Conservation (phyloP, 1,140 invertebrate species). For the Leucophenga varia region DNA sequence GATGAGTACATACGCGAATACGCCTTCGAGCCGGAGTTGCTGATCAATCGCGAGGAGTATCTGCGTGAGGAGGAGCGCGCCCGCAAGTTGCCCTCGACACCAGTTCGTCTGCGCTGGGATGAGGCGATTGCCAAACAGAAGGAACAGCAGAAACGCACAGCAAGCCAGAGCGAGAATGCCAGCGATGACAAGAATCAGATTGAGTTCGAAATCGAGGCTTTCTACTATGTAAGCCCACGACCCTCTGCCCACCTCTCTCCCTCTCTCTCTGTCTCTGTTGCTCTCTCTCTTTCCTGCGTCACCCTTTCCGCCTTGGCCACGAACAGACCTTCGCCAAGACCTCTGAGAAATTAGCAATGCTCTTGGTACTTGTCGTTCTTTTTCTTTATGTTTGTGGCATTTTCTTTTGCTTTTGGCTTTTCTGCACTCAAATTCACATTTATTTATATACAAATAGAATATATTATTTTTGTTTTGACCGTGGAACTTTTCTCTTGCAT, state of each 20-base stretch:
- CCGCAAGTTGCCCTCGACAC: constrained; percentile 28
- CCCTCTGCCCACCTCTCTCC: too few species aligned
- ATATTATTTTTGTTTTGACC: too few species aligned
- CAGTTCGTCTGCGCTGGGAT: constrained; percentile 45
- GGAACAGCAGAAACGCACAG: constrained; percentile 28
- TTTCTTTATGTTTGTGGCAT: too few species aligned
- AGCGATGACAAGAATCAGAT: constrained; percentile 48
- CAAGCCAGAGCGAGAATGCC: constrained; percentile 25
- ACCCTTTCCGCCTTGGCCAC: background rate
- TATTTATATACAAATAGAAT: too few species aligned
- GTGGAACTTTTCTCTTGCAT: too few species aligned
- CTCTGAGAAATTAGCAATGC: too few species aligned
- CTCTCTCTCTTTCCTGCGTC: too few species aligned
- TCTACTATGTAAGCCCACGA: constrained; percentile 51
- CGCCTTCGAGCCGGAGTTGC: constrained; percentile 52
- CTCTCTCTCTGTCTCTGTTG: background rate
- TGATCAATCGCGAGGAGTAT: constrained; percentile 52
- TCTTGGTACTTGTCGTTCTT: too few species aligned
- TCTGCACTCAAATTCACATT: too few species aligned
- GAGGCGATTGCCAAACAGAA: constrained; percentile 46
- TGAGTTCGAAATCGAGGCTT: constrained; percentile 53
- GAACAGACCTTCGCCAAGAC: constrained; percentile 27
- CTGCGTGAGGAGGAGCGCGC: constrained; percentile 37
- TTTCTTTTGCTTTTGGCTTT: too few species aligned
- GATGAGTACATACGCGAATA: constrained; percentile 56